These are phyloP conservation scores for Mixornis gularis DNA, from an alignment of 2,113 vertebrate species.

Conservation along the genomic window DNA sequence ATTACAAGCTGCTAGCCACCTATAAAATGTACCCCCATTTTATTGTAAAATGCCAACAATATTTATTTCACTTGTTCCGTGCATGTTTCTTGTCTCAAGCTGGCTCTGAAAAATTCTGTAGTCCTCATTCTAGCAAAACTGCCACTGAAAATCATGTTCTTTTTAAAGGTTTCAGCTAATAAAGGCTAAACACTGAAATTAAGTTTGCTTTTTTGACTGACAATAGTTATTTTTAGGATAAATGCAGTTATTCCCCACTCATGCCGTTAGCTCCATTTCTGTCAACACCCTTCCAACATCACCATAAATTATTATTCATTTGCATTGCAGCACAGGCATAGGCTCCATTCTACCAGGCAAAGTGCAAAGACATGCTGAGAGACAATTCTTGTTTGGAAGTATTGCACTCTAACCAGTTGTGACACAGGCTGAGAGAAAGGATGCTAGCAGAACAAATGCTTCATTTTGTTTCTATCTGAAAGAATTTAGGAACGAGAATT, in stretches of 20 bases:
- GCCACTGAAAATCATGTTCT: background rate
- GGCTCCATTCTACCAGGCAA: background rate
- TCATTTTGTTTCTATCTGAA: background rate
- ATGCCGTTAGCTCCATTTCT: background rate
- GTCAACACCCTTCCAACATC: constrained; percentile 14
- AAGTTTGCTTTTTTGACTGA: background rate
- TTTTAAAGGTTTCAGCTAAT: background rate
- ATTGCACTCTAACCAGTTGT: background rate
- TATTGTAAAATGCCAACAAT: constrained; percentile 23
- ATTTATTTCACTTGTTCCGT: constrained; percentile 27
- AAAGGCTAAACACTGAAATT: background rate
- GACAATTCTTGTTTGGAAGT: constrained; percentile 4
- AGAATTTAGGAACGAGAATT: background rate
- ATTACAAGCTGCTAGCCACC: constrained; percentile 47
- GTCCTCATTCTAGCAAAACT: background rate
- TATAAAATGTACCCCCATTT: constrained; percentile 38
- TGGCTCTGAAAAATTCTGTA: background rate
- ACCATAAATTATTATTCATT: background rate
- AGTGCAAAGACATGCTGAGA: constrained; percentile 24
- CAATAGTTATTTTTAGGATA: constrained; percentile 20
- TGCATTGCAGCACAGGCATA: background rate
- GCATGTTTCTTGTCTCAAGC: background rate
- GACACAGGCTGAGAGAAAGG: background rate
- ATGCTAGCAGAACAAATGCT: background rate
- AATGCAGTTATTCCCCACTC: background rate